Evolutionary conservation across 2,888 invertebrate species (phyloP), one percentile per base, ranked within the genome.

Genomic region (Xanthia togata): DNA sequence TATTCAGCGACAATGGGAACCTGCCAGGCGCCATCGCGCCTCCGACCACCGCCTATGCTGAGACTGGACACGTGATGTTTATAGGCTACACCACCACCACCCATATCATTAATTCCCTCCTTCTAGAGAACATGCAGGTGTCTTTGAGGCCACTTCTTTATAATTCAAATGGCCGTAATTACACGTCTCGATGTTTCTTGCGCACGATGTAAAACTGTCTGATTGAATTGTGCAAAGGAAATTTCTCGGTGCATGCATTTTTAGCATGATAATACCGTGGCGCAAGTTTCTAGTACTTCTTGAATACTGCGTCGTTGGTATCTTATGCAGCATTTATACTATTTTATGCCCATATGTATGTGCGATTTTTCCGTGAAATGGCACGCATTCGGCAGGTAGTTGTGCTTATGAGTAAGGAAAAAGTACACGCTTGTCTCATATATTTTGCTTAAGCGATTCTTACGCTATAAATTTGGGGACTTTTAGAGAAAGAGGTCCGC

Each of bases 1-100:
- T 96, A 96, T 96, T 96, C 94, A 96, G 91, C 86, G 85, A 84
- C 89, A 87, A 90, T 95, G 94, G 90, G 95, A 95, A 95, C 90
- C 82, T 89, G 88, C 76, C 89, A 86, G 90, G 88, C 89, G 87
- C 89, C 89, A 83, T 89, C 90, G 88, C 89, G 87, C 89, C 89
- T 83, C 89, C 90, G 88, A 70, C 83, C 72, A 80, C 86, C 82
- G 64, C 72, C 76, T 77, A 73, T 74, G 82, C 83, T 85, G 82
- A 80, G 85, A 88, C 76, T 83, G 82, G 88, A 88, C 91, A 89
- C 88, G 88, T 88, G 89, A 87, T 75, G 84, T 80, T 74, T 76
- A 76, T 78, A 81, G 77, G 65, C 79, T 83, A 78, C 77, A 78
- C 81, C 88, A 89, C 82, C 86, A 73, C 86, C 84, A 89, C 89